Conservation (phyloP, 1,140 invertebrate genomes). For the Drosophila trapezifrons region DNA sequence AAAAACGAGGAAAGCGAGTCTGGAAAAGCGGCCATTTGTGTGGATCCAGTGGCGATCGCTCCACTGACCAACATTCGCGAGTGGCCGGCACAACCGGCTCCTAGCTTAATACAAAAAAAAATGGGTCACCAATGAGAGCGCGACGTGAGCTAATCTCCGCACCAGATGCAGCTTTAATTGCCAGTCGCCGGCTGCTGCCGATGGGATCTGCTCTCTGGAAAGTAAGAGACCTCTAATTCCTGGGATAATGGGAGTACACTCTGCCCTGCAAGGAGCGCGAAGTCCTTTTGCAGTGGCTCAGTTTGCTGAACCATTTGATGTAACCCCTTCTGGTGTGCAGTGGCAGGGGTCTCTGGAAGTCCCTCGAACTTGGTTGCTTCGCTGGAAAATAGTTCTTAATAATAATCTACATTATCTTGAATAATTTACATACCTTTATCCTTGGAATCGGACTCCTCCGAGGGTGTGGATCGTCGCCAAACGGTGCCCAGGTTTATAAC, state of each 20-base stretch:
- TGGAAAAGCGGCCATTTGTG: slow-evolving; percentile 46
- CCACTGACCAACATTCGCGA: slow-evolving; percentile 68
- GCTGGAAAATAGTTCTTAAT: not conserved
- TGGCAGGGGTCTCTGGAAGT: slow-evolving; percentile 12
- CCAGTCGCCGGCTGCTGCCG: slow-evolving; percentile 42
- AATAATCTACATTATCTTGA: not conserved
- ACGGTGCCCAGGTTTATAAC: slow-evolving; percentile 25
- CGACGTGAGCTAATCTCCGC: slow-evolving; percentile 60
- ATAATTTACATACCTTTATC: slow-evolving; percentile 2
- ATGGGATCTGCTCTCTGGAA: not conserved
- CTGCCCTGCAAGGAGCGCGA: slow-evolving; percentile 1
- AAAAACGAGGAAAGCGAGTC: slow-evolving; percentile 42
- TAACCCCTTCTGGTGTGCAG: slow-evolving; percentile 20
- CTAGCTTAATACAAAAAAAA: slow-evolving; percentile 4
- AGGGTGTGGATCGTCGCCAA: slow-evolving; percentile 2
- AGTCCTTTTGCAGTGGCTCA: slow-evolving; percentile 20
- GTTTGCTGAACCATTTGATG: slow-evolving; percentile 26
- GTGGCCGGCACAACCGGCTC: slow-evolving; percentile 48
- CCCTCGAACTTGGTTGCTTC: not conserved
- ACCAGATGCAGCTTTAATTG: slow-evolving; percentile 69
- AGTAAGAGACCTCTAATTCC: slow-evolving; percentile 10
- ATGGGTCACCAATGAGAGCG: slow-evolving; percentile 55
- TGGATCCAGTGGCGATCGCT: slow-evolving; percentile 47
- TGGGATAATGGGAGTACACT: not conserved
- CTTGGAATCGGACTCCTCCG: not conserved